A percentile compares a stretch with the other conserved stretches of the same genome.
Evolutionary conservation across 1,140 invertebrate species (phyloP).

Genomic region (Drosophila kikkawai): DNA sequence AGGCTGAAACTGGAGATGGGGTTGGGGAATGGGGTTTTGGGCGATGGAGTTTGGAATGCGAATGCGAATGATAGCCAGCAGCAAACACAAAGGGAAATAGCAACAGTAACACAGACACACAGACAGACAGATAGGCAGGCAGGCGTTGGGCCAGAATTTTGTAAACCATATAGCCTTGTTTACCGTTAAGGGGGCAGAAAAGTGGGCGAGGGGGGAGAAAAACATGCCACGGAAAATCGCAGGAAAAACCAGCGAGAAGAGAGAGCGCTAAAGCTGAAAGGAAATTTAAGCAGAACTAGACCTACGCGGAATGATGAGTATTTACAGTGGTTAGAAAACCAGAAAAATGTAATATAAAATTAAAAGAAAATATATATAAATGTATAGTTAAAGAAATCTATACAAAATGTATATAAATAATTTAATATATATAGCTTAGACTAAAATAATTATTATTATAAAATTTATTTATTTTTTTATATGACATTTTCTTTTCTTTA

Average conservation of each 20-base stretch:
- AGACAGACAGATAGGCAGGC: not conserved
- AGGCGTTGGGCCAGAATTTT: conserved; percentile 24
- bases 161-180: conserved; percentile 31
- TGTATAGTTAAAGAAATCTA: not conserved
- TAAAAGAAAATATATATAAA: not conserved
- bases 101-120: conserved; percentile 9
- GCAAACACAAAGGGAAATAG: conserved; percentile 28
- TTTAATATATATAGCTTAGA: too few species aligned
- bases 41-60: conserved; percentile 10
- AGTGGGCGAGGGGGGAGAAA: too few species aligned
- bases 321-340: not conserved
- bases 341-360: not conserved
- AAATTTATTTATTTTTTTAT: too few species aligned
- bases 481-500: too few species aligned
- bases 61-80: conserved; percentile 14
- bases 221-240: conserved; percentile 12
- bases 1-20: not conserved
- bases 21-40: not conserved
- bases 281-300: conserved; percentile 21
- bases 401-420: not conserved
- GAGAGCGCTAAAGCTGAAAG: conserved; percentile 4
- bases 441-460: too few species aligned
- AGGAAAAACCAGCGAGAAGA: not conserved
- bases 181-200: not conserved
- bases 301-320: not conserved